These are phyloP conservation scores for Trypoxylon attenuatum DNA, from an alignment of 2,888 invertebrate species.

Conservation along the genomic window DNA sequence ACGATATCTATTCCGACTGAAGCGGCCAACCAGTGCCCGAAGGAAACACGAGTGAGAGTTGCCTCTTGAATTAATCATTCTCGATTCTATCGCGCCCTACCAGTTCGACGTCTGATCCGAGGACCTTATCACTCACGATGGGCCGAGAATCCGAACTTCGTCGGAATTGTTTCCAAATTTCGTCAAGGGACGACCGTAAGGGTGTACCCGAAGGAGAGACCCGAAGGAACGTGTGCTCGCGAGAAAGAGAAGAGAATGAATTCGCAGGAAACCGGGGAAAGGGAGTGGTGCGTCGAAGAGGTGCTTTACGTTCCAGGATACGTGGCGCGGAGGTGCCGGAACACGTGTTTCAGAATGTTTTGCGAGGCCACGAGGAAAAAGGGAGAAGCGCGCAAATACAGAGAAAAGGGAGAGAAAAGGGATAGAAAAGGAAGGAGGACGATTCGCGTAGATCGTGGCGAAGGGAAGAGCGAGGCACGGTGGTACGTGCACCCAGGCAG, in stretches of 20 bases:
- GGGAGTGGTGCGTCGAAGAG: constrained; percentile 4
- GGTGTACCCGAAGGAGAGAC: background rate
- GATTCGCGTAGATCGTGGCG: too few species aligned
- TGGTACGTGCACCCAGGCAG: constrained; percentile 28
- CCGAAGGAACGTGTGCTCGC: background rate
- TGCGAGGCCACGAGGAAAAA: constrained; percentile 42
- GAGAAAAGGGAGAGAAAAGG: background rate
- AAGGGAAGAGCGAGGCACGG: background rate
- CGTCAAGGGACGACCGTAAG: background rate
- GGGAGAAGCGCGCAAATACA: constrained; percentile 33
- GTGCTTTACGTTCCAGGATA: constrained; percentile 45
- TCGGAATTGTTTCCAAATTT: background rate
- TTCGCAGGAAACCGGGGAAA: background rate
- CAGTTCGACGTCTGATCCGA: constrained; percentile 16
- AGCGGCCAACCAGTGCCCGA: background rate
- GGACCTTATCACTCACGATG: constrained; percentile 44
- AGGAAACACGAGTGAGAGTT: too few species aligned
- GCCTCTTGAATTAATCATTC: background rate
- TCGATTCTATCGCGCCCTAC: background rate
- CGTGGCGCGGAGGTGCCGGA: constrained; percentile 56
- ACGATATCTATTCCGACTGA: constrained; percentile 1
- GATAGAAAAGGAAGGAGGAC: background rate
- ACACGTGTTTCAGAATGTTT: constrained; percentile 62
- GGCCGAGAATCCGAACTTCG: constrained; percentile 30
- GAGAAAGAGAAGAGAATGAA: background rate